Percentiles rank a stretch among this genome's conserved stretches.
Conservation (phyloP, 92 coral and sea anemone genomes). For the Siderastrea siderea region DNA sequence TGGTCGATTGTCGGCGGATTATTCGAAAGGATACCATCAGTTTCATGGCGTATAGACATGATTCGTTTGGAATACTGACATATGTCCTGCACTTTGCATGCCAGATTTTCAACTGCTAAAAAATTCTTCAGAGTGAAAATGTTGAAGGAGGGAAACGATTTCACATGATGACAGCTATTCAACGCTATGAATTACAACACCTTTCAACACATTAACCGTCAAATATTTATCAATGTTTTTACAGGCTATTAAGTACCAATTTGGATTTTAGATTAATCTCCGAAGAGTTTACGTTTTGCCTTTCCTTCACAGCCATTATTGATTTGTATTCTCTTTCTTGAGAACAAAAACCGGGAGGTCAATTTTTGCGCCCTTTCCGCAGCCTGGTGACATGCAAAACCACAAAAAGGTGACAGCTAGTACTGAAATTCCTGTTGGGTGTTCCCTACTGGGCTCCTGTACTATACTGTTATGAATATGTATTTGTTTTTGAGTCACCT, state of each 20-base stretch:
- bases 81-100: background rate
- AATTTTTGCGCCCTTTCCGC: too few species aligned
- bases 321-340: too few species aligned
- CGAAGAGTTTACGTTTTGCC: background rate
- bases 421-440: too few species aligned
- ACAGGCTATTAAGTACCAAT: background rate
- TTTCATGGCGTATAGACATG: background rate
- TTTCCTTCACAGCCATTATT: too few species aligned
- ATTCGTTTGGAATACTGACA: background rate
- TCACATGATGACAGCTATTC: slow-evolving; percentile 8
- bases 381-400: too few species aligned
- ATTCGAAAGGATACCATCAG: background rate
- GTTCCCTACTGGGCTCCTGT: too few species aligned
- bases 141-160: background rate
- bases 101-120: background rate
- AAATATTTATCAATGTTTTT: background rate
- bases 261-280: background rate
- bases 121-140: background rate
- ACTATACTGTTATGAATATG: too few species aligned
- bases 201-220: background rate
- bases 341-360: too few species aligned
- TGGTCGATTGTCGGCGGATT: background rate
- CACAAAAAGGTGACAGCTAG: too few species aligned
- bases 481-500: too few species aligned
- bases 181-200: slow-evolving; percentile 1